phyloP scores from a whole-genome alignment of 2,888 invertebrate genomes.

The Papilio elwesi region DNA sequence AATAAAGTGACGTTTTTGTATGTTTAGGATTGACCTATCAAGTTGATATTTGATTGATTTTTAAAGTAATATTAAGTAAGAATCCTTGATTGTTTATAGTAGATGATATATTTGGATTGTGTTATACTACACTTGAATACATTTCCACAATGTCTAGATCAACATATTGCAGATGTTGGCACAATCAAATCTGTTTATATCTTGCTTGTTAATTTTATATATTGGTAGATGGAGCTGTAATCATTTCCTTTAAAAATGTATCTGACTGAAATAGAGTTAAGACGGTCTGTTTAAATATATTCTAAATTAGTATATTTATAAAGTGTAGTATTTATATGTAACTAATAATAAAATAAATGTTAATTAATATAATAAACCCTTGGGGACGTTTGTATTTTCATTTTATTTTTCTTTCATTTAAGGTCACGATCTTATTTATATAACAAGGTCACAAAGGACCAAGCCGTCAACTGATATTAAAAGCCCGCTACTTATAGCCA shows the following conservation, averaged over 20 bases:
- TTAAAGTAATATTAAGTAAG: too few species aligned
- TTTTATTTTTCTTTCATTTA: background rate
- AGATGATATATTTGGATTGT: too few species aligned
- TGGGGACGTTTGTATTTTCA: constrained; percentile 10
- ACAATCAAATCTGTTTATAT: background rate
- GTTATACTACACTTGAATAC: too few species aligned
- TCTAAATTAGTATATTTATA: background rate
- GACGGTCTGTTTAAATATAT: background rate
- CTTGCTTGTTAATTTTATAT: background rate
- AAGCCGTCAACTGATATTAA: too few species aligned
- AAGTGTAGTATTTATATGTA: background rate
- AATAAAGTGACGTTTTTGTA: too few species aligned
- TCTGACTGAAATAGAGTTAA: constrained; percentile 27
- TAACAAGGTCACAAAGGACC: too few species aligned
- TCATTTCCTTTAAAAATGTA: constrained; percentile 4
- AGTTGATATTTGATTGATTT: too few species aligned
- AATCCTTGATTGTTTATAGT: too few species aligned
- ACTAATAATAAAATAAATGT: background rate
- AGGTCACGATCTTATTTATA: background rate
- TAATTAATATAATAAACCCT: constrained; percentile 15
- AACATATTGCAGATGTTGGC: background rate
- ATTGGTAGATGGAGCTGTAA: background rate
- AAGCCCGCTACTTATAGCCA: too few species aligned
- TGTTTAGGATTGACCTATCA: too few species aligned
- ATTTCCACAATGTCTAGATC: too few species aligned